Percentiles rank a stretch among this genome's conserved stretches.
phyloP scores from a whole-genome alignment of 2,888 invertebrate species.

The Spatulosminthurus flaviceps region DNA sequence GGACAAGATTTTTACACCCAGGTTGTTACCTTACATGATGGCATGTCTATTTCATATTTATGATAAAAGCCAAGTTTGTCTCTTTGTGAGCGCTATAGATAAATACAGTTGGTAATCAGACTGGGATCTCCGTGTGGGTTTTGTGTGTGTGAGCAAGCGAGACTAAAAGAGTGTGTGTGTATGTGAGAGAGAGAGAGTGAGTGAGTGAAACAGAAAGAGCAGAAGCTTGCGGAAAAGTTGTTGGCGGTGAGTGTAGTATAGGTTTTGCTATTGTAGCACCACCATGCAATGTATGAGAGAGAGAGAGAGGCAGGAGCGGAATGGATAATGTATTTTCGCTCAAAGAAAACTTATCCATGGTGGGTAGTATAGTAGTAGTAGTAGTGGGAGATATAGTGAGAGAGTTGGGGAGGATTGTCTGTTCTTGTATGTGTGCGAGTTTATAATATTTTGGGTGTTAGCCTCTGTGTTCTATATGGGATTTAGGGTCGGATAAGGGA shows the following conservation, averaged over 20 bases:
- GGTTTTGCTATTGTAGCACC: constrained; percentile 14
- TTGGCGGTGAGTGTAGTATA: constrained; percentile 14
- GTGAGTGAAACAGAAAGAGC: constrained; percentile 18
- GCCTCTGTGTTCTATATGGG: constrained; percentile 45
- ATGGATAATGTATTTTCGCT: constrained; percentile 16
- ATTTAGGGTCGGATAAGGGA: constrained; percentile 63
- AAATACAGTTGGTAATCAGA: constrained; percentile 18
- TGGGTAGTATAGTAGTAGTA: neutral
- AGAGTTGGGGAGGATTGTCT: constrained; percentile 13
- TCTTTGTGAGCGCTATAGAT: constrained; percentile 18
- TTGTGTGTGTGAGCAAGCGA: too few relatives aligned
- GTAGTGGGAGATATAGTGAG: neutral
- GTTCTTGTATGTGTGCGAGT: constrained; percentile 40
- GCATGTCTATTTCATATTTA: constrained; percentile 18
- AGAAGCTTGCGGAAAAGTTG: constrained; percentile 24
- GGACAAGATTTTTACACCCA: constrained; percentile 9
- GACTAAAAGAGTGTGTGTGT: constrained; percentile 15
- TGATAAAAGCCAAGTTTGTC: constrained; percentile 18
- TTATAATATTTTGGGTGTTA: constrained; percentile 30
- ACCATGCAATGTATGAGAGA: constrained; percentile 1
- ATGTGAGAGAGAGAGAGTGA: neutral
- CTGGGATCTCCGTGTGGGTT: neutral
- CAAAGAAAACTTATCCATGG: neutral
- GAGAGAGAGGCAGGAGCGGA: constrained; percentile 1
- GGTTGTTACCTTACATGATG: constrained; percentile 9